A percentile compares a stretch with the other conserved stretches of the same genome.
Evolutionary conservation across 2,113 vertebrate species (phyloP).

Genomic region (Megaptera novaeangliae): DNA sequence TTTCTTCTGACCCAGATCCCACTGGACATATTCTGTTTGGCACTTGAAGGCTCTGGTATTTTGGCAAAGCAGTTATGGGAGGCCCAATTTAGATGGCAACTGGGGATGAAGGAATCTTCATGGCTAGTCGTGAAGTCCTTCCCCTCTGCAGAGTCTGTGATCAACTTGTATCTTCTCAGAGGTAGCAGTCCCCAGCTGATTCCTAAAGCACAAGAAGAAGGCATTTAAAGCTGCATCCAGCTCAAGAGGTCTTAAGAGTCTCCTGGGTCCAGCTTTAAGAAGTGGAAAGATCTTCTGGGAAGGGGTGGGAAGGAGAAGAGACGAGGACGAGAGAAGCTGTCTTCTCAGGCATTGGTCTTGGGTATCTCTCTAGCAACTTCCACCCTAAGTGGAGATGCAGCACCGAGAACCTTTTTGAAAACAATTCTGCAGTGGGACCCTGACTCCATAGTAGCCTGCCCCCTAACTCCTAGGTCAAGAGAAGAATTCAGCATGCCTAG

Average conservation of each 20-base stretch:
- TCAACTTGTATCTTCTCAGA: slow-evolving; percentile 68
- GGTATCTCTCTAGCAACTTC: not conserved
- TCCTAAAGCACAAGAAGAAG: slow-evolving; percentile 56
- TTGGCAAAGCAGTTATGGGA: slow-evolving; percentile 58
- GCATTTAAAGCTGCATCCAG: not conserved
- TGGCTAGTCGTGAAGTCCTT: not conserved
- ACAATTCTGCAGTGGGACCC: not conserved
- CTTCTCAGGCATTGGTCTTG: not conserved
- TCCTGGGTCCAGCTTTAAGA: not conserved
- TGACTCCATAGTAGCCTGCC: not conserved
- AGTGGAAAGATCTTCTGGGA: not conserved
- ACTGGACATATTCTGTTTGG: slow-evolving; percentile 52
- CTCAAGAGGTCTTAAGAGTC: not conserved
- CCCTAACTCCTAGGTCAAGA: not conserved
- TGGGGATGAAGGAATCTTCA: slow-evolving; percentile 29
- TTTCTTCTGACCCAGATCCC: slow-evolving; percentile 55
- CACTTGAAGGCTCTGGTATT: slow-evolving; percentile 66
- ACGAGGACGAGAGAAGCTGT: not conserved
- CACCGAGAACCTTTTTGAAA: not conserved
- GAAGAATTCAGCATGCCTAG: not conserved
- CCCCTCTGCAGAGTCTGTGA: slow-evolving; percentile 35
- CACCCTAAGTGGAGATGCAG: not conserved
- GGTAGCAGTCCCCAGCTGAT: slow-evolving; percentile 66
- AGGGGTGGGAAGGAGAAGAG: not conserved
- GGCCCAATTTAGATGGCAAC: slow-evolving; percentile 29